Base-by-base conservation (phyloP, 2,113 vertebrate species). In the Rhagologus leucostigma region DNA sequence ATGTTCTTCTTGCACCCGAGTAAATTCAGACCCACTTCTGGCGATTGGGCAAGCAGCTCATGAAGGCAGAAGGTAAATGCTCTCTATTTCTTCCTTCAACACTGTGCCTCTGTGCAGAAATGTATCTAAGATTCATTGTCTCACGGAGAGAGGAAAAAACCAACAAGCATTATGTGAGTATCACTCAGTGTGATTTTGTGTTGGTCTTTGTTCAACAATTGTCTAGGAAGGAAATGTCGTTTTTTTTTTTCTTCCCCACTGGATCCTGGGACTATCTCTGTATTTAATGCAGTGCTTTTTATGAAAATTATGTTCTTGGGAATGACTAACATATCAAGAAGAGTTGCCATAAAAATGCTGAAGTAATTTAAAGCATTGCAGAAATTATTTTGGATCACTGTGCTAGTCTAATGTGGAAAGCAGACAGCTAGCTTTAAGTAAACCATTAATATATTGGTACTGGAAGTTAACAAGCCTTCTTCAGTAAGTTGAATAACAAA, bases 401-500 rank as follows among this genome's bases (percentile, higher is more conserved):
- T 82, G 42, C 26, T 50, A 76, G 49, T 77, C 30, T 78, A 63
- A 77, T 62, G 59, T 69, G 41, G n/a, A 85, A 76, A 88, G 65
- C 77, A 87, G 67, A 55, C 39, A 82, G 68, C 53, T 93, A 59
- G 49, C 63, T 84, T 76, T 73, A 85, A 96, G 68, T 80, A 62
- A 83, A 93, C 71, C 16, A 42, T 76, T 77, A 79, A 62, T 90
- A 55, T 65, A 42, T 65, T 77, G 39, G 21, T 39, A 53, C 8
- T 64, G 53, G 39, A 79, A 82, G 37, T 79, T 71, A 92, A 52
- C 44, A 87, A 81, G 57, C 39, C 29, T 65, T 82, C 64, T 82
- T 42, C 49, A 79, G 49, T 62, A 44, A 73, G 21, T 7, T 64
- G 47, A 69, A 71, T 84, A 63, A 42, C 26, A 80, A 63, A 53